Conservation (phyloP, 2,888 invertebrate species). For the Tethea ocularis region DNA sequence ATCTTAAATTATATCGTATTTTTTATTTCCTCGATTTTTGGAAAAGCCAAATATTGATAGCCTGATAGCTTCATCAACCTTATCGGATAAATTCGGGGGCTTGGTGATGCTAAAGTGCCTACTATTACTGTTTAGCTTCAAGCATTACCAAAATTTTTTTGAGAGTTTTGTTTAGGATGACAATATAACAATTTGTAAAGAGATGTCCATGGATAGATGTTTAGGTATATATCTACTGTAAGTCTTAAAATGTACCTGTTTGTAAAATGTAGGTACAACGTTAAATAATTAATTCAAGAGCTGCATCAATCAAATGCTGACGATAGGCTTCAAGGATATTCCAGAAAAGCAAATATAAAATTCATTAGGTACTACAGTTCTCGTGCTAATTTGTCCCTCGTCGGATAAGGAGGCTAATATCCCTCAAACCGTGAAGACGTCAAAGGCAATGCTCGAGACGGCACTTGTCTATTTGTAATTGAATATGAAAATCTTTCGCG, state of each 20-base stretch:
- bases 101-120: too few relatives aligned
- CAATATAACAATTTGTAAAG: too few relatives aligned
- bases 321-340: slow-evolving; percentile 39
- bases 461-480: slow-evolving; percentile 82
- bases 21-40: slow-evolving; percentile 14
- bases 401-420: slow-evolving; percentile 66
- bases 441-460: slow-evolving; percentile 77
- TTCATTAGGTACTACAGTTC: slow-evolving; percentile 57
- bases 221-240: not conserved
- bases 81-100: too few relatives aligned
- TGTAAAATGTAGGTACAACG: not conserved
- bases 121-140: too few relatives aligned
- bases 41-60: not conserved
- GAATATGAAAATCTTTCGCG: slow-evolving; percentile 81
- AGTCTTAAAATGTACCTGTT: not conserved
- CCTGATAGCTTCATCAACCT: too few relatives aligned
- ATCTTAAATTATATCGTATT: slow-evolving; percentile 19
- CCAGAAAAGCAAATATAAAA: slow-evolving; percentile 57
- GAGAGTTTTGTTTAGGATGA: not conserved
- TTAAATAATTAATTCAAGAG: slow-evolving; percentile 25
- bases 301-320: slow-evolving; percentile 40
- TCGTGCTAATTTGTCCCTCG: slow-evolving; percentile 59
- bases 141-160: not conserved
- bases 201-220: too few relatives aligned
- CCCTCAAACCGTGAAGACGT: slow-evolving; percentile 72